phyloP scores from a whole-genome alignment of 2,113 vertebrate genomes.

The Chaenocephalus aceratus region DNA sequence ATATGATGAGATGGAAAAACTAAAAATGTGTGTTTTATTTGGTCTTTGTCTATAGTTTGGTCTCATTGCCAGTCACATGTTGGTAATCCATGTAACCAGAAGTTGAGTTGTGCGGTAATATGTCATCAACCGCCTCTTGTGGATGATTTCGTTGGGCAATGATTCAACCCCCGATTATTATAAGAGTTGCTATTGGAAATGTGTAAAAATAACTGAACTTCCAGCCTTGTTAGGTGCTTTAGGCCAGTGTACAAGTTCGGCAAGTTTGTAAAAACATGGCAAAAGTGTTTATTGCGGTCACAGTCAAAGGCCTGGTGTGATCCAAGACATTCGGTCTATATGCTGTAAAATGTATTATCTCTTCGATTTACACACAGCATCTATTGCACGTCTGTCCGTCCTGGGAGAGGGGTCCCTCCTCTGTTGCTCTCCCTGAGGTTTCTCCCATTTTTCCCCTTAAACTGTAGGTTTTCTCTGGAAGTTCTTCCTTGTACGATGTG shows the following conservation, averaged over 20 bases:
- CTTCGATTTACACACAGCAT: too few species aligned
- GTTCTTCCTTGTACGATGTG: too few species aligned
- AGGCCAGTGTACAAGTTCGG: neutral
- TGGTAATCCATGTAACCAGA: neutral
- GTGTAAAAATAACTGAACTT: neutral
- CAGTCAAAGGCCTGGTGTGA: neutral
- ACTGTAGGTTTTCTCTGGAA: too few species aligned
- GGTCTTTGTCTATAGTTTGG: neutral
- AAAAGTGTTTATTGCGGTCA: neutral
- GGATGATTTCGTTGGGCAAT: neutral
- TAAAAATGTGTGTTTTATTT: slow-evolving; percentile 1
- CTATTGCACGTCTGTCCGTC: too few species aligned
- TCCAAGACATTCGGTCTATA: too few species aligned
- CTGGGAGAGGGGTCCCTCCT: too few species aligned
- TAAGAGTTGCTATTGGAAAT: neutral
- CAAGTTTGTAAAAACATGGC: neutral
- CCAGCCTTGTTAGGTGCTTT: neutral
- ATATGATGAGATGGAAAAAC: neutral
- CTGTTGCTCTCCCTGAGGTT: too few species aligned
- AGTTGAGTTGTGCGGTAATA: slow-evolving; percentile 11
- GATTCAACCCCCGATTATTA: neutral
- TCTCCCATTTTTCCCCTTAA: too few species aligned
- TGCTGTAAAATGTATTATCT: too few species aligned
- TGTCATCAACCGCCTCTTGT: neutral
- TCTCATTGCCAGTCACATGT: neutral